Evolutionary conservation across 2,888 invertebrate species (phyloP).

Genomic region (Drosophila birchii): DNA sequence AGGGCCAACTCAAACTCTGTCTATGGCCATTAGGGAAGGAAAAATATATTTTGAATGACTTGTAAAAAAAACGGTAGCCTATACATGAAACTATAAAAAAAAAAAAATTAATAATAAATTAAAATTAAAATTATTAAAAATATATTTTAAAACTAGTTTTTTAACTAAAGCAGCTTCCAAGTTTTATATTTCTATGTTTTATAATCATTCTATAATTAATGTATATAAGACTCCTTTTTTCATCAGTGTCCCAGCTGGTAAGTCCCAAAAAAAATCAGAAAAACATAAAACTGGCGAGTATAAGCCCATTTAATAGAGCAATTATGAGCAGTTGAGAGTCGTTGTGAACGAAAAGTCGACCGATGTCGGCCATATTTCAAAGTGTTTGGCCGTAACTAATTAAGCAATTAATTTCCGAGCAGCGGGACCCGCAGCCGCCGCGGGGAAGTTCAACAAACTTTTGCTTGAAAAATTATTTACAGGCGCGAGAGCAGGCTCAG

Average conservation of each 20-base stretch:
- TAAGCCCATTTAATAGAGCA: conserved; percentile 79
- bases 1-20: conserved; percentile 40
- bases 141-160: neutral
- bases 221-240: neutral
- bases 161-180: neutral
- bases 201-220: neutral
- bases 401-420: conserved; percentile 81
- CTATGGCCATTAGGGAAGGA: conserved; percentile 62
- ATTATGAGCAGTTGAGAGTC: conserved; percentile 77
- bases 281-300: conserved; percentile 49
- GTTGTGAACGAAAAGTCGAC: conserved; percentile 49
- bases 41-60: neutral
- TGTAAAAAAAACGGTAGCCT: neutral
- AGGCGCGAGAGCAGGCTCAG: conserved; percentile 1
- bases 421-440: conserved; percentile 42
- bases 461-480: conserved; percentile 52
- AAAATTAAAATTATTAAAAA: too few relatives aligned
- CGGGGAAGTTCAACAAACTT: conserved; percentile 74
- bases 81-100: too few relatives aligned
- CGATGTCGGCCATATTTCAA: conserved; percentile 78
- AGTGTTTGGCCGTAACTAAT: conserved; percentile 80
- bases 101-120: too few relatives aligned
- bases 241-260: conserved; percentile 35
- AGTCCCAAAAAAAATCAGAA: conserved; percentile 29
- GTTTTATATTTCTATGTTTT: neutral